Evolutionary conservation across 2,797 vertebrate species (phyloP).

Genomic region (Simalia tracyae): DNA sequence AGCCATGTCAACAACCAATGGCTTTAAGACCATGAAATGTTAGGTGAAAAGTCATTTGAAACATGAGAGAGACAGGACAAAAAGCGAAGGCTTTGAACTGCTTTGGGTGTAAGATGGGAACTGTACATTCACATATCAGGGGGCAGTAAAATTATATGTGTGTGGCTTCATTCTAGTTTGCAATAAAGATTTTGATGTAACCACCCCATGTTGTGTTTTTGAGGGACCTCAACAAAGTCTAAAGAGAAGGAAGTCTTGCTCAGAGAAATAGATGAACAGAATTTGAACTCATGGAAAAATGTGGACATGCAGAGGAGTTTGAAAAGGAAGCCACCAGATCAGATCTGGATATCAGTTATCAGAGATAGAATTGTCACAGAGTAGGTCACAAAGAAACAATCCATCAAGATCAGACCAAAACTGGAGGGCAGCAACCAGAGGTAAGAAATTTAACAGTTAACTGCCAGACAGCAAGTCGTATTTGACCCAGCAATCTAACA

Average conservation of each 20-base stretch:
- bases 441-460: not conserved
- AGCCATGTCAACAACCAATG: not conserved
- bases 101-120: not conserved
- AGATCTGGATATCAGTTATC: not conserved
- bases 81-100: not conserved
- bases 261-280: not conserved
- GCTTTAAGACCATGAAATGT: not conserved
- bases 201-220: not conserved
- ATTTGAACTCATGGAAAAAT: not conserved
- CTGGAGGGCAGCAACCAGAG: not conserved
- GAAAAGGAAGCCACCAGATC: not conserved
- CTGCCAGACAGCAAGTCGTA: not conserved
- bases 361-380: not conserved
- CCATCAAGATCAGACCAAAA: not conserved
- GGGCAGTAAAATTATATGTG: not conserved
- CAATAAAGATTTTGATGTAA: not conserved
- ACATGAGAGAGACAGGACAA: not conserved
- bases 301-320: not conserved
- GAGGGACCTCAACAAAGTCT: not conserved
- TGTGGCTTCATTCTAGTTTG: not conserved
- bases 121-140: not conserved
- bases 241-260: not conserved
- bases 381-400: not conserved
- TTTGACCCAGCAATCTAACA: not conserved
- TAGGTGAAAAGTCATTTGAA: not conserved